A percentile compares a stretch with the other conserved stretches of the same genome.
Evolutionary conservation across 2,113 vertebrate species (phyloP).

Genomic region (Butastur rufipennis): DNA sequence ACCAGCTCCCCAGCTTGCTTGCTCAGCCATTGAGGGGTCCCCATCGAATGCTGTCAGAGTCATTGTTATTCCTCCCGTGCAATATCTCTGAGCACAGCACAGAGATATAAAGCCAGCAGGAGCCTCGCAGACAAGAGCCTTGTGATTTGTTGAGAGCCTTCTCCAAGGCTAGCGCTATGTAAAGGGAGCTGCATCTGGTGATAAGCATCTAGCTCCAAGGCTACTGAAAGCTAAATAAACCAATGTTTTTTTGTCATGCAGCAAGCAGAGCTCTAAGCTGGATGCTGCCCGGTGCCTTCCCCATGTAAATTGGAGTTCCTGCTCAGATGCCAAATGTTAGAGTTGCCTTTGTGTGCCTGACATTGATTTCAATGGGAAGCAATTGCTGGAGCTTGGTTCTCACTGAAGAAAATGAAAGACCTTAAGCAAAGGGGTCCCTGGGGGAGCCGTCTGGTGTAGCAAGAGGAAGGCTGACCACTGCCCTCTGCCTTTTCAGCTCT

Average conservation of each 20-base stretch:
- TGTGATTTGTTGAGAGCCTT: background rate
- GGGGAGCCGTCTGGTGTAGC: background rate
- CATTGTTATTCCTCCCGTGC: background rate
- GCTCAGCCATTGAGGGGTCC: rapidly evolving
- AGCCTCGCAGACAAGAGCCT: background rate
- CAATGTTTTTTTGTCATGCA: background rate
- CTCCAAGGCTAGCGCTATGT: background rate
- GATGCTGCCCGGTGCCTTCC: background rate
- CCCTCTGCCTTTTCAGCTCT: constrained; percentile 21
- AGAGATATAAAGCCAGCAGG: background rate
- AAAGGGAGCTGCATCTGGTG: background rate
- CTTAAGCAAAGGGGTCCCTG: background rate
- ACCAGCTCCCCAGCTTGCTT: background rate
- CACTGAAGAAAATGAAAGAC: background rate
- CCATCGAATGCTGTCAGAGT: background rate
- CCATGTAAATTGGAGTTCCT: background rate
- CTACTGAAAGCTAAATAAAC: constrained; percentile 6
- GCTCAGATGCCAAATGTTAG: background rate
- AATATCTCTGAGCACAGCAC: background rate
- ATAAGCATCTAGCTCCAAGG: constrained; percentile 13
- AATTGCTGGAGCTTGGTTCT: background rate
- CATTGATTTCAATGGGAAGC: background rate
- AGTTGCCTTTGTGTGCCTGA: background rate
- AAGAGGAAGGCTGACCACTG: constrained; percentile 13
- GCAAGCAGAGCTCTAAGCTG: background rate